phyloP scores from a whole-genome alignment of 2,888 invertebrate genomes.

The Steinernema scapterisci region DNA sequence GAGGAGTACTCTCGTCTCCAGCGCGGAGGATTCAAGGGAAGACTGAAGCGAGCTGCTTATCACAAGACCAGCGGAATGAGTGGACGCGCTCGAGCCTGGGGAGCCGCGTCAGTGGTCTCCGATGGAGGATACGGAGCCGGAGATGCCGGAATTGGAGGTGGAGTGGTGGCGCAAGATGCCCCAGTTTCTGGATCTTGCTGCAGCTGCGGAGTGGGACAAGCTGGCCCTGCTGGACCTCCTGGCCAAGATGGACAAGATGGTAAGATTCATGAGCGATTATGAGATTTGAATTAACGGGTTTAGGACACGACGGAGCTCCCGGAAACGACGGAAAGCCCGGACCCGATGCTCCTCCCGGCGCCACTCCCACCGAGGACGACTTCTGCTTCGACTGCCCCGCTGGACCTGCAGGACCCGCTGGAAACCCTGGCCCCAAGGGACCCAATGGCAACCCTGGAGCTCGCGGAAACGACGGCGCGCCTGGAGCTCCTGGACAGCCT shows the following conservation, averaged over 20 bases:
- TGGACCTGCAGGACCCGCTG: constrained; percentile 30
- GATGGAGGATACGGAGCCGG: constrained; percentile 33
- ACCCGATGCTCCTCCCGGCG: constrained; percentile 32
- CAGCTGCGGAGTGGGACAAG: constrained; percentile 51
- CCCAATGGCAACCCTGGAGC: constrained; percentile 36
- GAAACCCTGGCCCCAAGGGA: constrained; percentile 36
- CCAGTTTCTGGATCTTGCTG: constrained; percentile 51
- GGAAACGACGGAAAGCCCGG: constrained; percentile 34
- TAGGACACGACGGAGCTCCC: constrained; percentile 33
- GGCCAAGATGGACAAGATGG: constrained; percentile 49
- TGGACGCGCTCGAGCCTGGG: neutral
- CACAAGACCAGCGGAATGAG: neutral
- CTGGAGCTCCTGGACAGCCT: constrained; percentile 26
- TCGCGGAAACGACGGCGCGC: constrained; percentile 30
- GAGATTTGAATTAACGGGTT: neutral
- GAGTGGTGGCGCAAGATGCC: neutral
- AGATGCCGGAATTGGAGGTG: constrained; percentile 24
- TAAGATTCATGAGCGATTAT: neutral
- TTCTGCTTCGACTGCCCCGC: constrained; percentile 36
- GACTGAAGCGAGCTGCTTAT: neutral
- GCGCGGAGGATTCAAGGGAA: neutral
- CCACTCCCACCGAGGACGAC: constrained; percentile 19
- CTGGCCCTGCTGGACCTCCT: constrained; percentile 58
- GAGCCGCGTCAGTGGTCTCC: neutral
- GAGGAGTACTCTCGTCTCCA: constrained; percentile 44